A percentile compares a stretch with the other conserved stretches of the same genome.
Evolutionary conservation across 2,113 vertebrate species (phyloP).

Genomic region (Isurus oxyrinchus): DNA sequence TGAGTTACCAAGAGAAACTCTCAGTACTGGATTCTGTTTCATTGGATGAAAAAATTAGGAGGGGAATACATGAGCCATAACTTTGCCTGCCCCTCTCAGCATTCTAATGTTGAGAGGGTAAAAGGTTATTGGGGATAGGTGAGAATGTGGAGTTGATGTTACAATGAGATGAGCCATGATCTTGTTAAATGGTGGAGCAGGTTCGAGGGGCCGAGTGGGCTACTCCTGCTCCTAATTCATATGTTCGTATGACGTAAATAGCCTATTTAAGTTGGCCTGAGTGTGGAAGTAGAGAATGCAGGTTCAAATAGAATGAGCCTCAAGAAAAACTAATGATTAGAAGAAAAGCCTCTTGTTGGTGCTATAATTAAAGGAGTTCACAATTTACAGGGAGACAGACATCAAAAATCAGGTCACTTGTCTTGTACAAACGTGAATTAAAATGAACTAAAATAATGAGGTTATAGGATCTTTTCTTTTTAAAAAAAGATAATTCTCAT

Average conservation of each 20-base stretch:
- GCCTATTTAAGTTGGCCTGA: not conserved
- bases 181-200: too few species aligned
- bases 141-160: too few species aligned
- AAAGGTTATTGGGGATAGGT: too few species aligned
- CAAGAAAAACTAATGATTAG: not conserved
- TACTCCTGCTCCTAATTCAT: too few species aligned
- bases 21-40: not conserved
- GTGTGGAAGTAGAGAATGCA: not conserved
- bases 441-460: not conserved
- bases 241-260: not conserved
- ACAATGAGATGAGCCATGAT: too few species aligned
- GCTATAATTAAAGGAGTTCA: not conserved
- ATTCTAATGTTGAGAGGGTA: not conserved
- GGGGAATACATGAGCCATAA: not conserved
- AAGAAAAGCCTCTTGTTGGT: not conserved
- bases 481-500: not conserved
- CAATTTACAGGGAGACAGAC: not conserved
- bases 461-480: not conserved
- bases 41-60: not conserved
- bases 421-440: not conserved
- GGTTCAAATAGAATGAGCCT: not conserved
- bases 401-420: not conserved
- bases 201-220: too few species aligned
- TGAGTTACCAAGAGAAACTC: not conserved
- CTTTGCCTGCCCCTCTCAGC: not conserved